Evolutionary conservation across 2,113 vertebrate species (phyloP), one percentile per base, ranked within the genome.

Genomic region (Ictalurus punctatus): DNA sequence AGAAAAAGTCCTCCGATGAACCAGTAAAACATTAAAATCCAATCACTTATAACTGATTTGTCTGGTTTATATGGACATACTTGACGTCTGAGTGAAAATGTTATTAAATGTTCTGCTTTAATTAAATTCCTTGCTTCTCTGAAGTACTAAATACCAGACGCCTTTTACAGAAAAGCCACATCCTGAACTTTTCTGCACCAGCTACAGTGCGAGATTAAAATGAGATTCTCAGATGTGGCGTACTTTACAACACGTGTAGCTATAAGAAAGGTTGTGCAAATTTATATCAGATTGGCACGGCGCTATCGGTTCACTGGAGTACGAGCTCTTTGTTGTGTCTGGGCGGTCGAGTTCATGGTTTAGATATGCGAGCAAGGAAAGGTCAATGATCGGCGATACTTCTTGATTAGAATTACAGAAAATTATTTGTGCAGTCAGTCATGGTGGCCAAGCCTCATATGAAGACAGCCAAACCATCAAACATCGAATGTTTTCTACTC

Each of bases 381-480:
- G 71, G 54, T 89, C 67, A 81, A 44, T 4, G 37, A 74, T 44
- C 37, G 19, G 52, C 88, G 88, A 90, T 86, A 92, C 88, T 89
- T 93, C 87, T 90, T 84, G 76, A 54, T 84, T 89, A 81, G 88
- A 90, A 89, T 54, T 88, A 92, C 87, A 91, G 61, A 78, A 91
- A 90, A 48, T 56, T 52, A 25, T 59, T 58, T 30, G 23, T 9
- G 58, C 74, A 52, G 59, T 17, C 40, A 25, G 58, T 23, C 8
- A 10, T 14, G 16, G 61, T 54, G 76, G 40, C n/a, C 19, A 14
- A 54, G 48, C 19, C n/a, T 69, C 76, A 48, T 58, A 56, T 52
- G 12, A 65, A 81, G 61, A 44, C 17, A n/a, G 37, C 56, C 85
- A 87, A 80, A 34, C 58, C 17, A 17, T 58, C 16, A 48, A 87